Conservation (phyloP, 2,113 vertebrate species). For the Pedetes capensis region DNA sequence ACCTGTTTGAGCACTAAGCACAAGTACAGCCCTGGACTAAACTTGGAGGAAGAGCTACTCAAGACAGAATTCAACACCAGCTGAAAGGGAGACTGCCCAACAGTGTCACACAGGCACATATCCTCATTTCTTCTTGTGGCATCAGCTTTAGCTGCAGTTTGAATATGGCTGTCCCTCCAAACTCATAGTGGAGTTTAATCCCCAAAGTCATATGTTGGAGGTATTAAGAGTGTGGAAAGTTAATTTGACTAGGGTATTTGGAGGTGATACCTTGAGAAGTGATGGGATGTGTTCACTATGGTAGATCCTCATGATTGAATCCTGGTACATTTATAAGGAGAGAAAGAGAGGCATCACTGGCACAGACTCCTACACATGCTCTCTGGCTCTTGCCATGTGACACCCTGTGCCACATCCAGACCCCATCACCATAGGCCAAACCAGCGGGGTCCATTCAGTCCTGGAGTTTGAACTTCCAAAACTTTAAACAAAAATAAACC, state of each 20-base stretch:
- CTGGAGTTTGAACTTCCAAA: background rate
- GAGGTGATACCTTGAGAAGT: background rate
- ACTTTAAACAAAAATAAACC: background rate
- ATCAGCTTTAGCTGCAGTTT: background rate
- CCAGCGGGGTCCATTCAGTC: background rate
- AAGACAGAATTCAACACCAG: rapidly evolving
- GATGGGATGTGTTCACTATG: background rate
- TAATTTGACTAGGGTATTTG: background rate
- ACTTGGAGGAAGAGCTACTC: background rate
- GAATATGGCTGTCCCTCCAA: background rate
- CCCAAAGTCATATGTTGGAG: background rate
- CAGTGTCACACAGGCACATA: rapidly evolving
- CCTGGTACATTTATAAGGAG: background rate
- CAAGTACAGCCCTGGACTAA: background rate
- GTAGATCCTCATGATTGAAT: background rate
- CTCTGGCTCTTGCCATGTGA: background rate
- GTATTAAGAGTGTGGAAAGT: background rate
- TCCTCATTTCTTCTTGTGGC: background rate
- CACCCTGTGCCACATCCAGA: background rate
- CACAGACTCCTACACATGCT: too few relatives aligned
- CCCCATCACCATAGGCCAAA: background rate
- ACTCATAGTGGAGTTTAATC: background rate
- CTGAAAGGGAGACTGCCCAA: background rate
- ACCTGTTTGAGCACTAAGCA: background rate
- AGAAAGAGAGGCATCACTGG: background rate